Base-by-base conservation (phyloP, 2,888 invertebrate species). In the Tetranychus truncatus region DNA sequence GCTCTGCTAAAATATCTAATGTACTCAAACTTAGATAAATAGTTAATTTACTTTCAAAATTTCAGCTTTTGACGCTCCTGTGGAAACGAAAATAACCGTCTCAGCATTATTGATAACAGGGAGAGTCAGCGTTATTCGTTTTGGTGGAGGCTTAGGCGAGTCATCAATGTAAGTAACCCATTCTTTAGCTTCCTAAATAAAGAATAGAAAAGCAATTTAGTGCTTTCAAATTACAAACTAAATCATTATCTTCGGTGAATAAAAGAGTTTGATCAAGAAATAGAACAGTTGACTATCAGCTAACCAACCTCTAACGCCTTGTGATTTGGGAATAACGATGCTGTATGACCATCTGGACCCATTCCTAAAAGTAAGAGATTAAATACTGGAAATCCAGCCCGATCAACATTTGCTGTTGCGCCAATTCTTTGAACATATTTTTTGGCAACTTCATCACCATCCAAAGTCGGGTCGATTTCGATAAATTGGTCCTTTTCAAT, bases 311-410 rank as follows among this genome's bases (percentile, higher is more conserved):
- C 77, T 8, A 85, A 79, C 5, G 84, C 79, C 8, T 80, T 79
- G 78, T 86, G 85, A n/a, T 86, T 88, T 0, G 99, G 97, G 84
- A 99, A 99, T 20, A 99, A 84, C 0, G 97, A 97, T 81, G 95
- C 95, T 0, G 96, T 97, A 83, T 99, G 99, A 0, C 97, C 97
- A 82, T 99, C 99, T 0, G 95, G 96, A 0, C 99, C 99, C 88
- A 97, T 90, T 18, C 99, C 99, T 34, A 99, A 85, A 11, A 99
- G 85, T 0, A 97, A 84, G 73, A 96, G 82, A 83, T 99, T 95
- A 82, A 96, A 94, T 77, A 86, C 82, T 0, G 92, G 91, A 75
- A 87, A 80, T 9, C 78, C 81, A 20, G 24, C 74, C 1, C 11
- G 55, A 66, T 55, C 65, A 24, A 55, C 21, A 8, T n/a, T 73